Conservation (phyloP, 2,797 vertebrate genomes). For the Crax fasciolata region DNA sequence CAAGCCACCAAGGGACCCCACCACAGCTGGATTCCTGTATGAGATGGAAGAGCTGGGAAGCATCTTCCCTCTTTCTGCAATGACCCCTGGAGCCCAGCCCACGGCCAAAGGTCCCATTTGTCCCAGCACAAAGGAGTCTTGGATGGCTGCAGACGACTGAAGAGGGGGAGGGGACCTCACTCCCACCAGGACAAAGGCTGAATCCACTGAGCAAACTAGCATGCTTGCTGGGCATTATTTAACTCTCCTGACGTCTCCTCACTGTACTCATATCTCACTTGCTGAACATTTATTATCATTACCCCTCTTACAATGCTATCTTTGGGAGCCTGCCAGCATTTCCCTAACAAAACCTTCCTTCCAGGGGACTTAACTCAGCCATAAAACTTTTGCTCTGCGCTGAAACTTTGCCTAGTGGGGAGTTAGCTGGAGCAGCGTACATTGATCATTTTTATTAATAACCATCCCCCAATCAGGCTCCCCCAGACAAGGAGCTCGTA, state of each 20-base stretch:
- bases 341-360: constrained; percentile 67
- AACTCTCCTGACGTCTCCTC: constrained; percentile 45
- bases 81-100: constrained; percentile 42
- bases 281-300: constrained; percentile 60
- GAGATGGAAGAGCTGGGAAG: not conserved
- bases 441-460: constrained; percentile 69
- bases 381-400: constrained; percentile 50
- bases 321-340: constrained; percentile 66
- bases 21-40: not conserved
- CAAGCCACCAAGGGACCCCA: not conserved
- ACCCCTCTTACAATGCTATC: constrained; percentile 50
- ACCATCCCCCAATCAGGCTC: not conserved
- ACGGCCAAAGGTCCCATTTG: not conserved
- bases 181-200: constrained; percentile 22
- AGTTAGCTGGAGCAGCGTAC: constrained; percentile 15
- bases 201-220: constrained; percentile 33
- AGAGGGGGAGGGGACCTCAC: constrained; percentile 26
- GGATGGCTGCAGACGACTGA: constrained; percentile 42
- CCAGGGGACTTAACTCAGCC: constrained; percentile 38
- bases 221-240: constrained; percentile 47
- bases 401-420: constrained; percentile 54
- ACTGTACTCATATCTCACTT: constrained; percentile 13
- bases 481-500: not conserved
- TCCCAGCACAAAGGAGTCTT: constrained; percentile 16
- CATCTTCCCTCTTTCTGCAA: constrained; percentile 1